A percentile compares a stretch with the other conserved stretches of the same genome.
Conservation (phyloP, 2,113 vertebrate species). For the Crotalus helleri region DNA sequence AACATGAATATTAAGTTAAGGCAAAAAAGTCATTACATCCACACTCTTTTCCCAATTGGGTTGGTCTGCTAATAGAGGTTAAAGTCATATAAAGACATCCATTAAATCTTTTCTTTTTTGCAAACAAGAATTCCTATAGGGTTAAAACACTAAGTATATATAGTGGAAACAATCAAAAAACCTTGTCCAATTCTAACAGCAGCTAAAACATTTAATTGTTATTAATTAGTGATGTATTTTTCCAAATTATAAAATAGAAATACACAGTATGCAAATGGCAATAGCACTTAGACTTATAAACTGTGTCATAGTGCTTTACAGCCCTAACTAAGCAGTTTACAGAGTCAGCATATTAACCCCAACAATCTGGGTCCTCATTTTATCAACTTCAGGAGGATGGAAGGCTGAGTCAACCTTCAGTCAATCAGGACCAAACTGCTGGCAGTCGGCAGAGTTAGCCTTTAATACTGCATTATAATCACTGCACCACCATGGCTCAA, state of each 20-base stretch:
- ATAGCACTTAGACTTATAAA: neutral
- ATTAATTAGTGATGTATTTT: neutral
- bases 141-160: neutral
- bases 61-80: neutral
- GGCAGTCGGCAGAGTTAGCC: neutral
- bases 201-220: neutral
- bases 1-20: neutral
- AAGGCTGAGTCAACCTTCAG: neutral
- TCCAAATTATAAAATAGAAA: neutral
- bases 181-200: neutral
- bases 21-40: too few relatives aligned
- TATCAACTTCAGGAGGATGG: neutral
- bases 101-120: neutral
- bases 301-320: neutral
- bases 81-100: neutral
- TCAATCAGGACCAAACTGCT: neutral
- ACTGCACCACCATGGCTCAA: neutral
- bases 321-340: neutral
- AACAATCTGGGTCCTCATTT: neutral
- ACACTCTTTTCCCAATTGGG: neutral
- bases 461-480: neutral
- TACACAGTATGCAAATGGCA: neutral
- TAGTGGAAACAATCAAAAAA: neutral
- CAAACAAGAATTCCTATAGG: neutral
- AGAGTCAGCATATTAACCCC: neutral